phyloP scores from a whole-genome alignment of 1,140 invertebrate species.

The Drosophila repleta region DNA sequence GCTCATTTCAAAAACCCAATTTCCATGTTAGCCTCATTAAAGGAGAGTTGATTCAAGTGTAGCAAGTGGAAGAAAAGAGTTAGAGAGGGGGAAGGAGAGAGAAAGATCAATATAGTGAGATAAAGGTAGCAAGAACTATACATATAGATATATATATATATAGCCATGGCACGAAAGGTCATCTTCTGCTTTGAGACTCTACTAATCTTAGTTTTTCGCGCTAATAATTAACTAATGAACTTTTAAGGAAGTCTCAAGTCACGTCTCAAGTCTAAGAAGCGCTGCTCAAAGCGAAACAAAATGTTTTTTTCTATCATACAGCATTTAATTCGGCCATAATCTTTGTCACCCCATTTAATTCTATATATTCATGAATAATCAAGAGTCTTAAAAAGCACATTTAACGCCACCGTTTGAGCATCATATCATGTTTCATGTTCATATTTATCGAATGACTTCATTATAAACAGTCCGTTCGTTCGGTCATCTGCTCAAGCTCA shows the following conservation, averaged over 20 bases:
- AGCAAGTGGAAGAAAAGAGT: no score
- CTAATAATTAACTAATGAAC: no score
- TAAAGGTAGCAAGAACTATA: neutral
- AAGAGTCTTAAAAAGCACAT: conserved; percentile 15
- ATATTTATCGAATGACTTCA: conserved; percentile 38
- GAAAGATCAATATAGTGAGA: no score
- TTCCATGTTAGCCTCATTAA: conserved; percentile 13
- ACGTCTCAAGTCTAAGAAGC: no score
- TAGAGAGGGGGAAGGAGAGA: no score
- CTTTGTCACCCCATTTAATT: conserved; percentile 24
- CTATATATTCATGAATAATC: conserved; percentile 21
- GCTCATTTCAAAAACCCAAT: conserved; percentile 36
- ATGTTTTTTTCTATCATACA: neutral
- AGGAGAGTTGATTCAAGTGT: conserved; percentile 26
- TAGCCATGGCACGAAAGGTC: no score
- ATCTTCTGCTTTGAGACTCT: no score
- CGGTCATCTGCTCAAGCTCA: conserved; percentile 29
- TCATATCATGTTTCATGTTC: conserved; percentile 39
- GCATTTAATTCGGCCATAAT: neutral
- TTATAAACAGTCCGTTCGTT: conserved; percentile 25
- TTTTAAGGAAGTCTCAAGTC: no score
- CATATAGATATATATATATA: no score
- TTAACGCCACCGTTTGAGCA: conserved; percentile 28
- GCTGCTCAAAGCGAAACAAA: no score
- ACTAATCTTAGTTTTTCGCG: no score